Percentiles rank a stretch among this genome's conserved stretches.
Conservation (phyloP, 2,888 invertebrate genomes). For the Leptinotarsa rubiginosa region DNA sequence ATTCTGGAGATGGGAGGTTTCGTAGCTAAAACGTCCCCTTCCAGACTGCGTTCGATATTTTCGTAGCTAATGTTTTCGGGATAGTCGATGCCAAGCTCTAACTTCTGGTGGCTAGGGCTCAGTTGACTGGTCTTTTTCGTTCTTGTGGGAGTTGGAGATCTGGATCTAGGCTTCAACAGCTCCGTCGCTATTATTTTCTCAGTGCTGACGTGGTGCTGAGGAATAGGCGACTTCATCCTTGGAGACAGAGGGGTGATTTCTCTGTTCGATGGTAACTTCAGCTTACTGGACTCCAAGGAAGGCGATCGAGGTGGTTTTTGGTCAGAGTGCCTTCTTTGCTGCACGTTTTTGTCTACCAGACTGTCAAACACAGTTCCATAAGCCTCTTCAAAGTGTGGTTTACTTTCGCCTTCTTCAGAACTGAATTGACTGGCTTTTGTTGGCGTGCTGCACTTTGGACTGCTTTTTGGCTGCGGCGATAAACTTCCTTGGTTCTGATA, state of each 20-base stretch:
- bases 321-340: constrained; percentile 19
- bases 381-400: constrained; percentile 53
- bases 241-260: constrained; percentile 62
- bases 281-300: constrained; percentile 60
- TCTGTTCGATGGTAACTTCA: constrained; percentile 61
- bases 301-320: constrained; percentile 56
- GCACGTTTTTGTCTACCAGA: constrained; percentile 44
- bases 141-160: constrained; percentile 50
- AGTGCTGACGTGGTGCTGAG: constrained; percentile 60
- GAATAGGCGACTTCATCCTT: constrained; percentile 63
- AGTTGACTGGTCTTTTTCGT: constrained; percentile 35
- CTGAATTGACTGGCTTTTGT: constrained; percentile 22
- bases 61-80: constrained; percentile 50
- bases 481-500: constrained; percentile 50
- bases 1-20: constrained; percentile 51
- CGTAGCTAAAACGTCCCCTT: constrained; percentile 28
- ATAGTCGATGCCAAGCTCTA: constrained; percentile 58
- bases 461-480: constrained; percentile 35
- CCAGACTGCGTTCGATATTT: constrained; percentile 12
- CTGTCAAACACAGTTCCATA: constrained; percentile 62
- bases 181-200: constrained; percentile 65
- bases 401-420: constrained; percentile 35
- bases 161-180: constrained; percentile 55
- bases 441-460: constrained; percentile 40
- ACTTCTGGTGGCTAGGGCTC: constrained; percentile 55